phyloP scores from a whole-genome alignment of 2,113 vertebrate genomes.

The Oncorhynchus masou region DNA sequence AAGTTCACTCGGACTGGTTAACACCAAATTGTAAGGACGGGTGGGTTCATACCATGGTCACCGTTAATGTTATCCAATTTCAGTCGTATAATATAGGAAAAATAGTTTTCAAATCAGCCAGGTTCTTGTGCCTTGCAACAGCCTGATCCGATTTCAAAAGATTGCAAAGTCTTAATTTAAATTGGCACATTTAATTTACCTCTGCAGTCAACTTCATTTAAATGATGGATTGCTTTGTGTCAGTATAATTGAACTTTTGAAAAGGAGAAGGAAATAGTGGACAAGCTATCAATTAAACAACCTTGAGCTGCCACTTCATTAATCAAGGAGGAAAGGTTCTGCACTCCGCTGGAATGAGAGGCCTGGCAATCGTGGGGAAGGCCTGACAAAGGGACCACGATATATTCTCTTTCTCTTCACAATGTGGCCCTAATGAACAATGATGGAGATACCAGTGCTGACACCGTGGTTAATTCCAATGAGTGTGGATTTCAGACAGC shows the following conservation, averaged over 20 bases:
- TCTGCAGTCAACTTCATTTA: conserved; percentile 69
- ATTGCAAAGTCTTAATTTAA: conserved; percentile 67
- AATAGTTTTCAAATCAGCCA: too few relatives aligned
- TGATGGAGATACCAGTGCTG: conserved; percentile 20
- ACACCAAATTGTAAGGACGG: too few relatives aligned
- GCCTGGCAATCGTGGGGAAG: conserved; percentile 27
- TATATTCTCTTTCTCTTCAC: conserved; percentile 13
- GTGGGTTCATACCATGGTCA: too few relatives aligned
- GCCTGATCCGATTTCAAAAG: conserved; percentile 19
- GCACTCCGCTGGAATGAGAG: conserved; percentile 27
- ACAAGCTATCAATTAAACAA: conserved; percentile 75
- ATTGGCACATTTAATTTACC: conserved; percentile 79
- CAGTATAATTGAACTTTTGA: conserved; percentile 78
- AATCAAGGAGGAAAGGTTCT: conserved; percentile 57
- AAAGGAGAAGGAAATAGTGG: conserved; percentile 70
- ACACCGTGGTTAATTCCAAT: conserved; percentile 25
- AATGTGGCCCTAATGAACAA: conserved; percentile 29
- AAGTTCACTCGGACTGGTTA: too few relatives aligned
- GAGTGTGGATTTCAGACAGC: background rate
- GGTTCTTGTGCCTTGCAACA: background rate
- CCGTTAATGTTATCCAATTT: too few relatives aligned
- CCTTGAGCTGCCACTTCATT: conserved; percentile 68
- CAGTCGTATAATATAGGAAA: too few relatives aligned
- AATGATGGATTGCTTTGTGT: conserved; percentile 75
- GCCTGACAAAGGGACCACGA: conserved; percentile 24